Evolutionary conservation across 1,140 invertebrate genomes (phyloP), one percentile per base, ranked within the genome.

Genomic region (Rhagoletis pomonella): DNA sequence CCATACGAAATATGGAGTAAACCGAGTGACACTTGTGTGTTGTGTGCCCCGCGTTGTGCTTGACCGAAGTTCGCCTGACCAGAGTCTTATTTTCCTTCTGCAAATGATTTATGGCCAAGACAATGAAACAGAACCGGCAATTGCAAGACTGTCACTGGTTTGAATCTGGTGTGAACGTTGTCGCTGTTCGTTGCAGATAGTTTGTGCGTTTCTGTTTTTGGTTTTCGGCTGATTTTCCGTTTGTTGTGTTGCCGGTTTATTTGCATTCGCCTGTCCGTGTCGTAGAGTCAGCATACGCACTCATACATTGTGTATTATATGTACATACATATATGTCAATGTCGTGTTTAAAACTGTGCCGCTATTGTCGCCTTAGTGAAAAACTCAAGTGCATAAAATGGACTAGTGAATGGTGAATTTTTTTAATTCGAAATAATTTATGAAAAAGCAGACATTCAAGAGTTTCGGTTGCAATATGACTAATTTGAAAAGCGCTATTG

Each of bases 71-170:
- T 55, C 3, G 60, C 14, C 10, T 7, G 39, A 19, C 14, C 14
- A 55, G 42, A 86, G 42, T 62, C 44, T 42, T 6, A 47, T 44
- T 62, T 64, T 62, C 84, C 29, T 39, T 59, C 19, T 62, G 84
- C 39, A 60, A 86, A 86, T 86, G 58, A 86, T 86, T 64, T 64
- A 62, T 86, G 58, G 60, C 12, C 60, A 44, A 86, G 29, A 86
- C 44, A 86, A 86, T 81, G 73, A 29, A 81, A 81, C 73, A 9
- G 73, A 81, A 81, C 7, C 73, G 2, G 47, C 19, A 47, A 44
- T 5, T 17, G 17, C 42, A 3, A 50, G 42, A 47, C 39, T 55
- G 73, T 6, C n/a, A 50, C 47, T 50, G 29, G 47, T 62, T 62
- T 47, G 67, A 42, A 39, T 73, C 12, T 39, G 67, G 19, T 39